These are phyloP conservation scores for Cyclophora punctaria DNA, from an alignment of 2,888 invertebrate genomes.

Conservation along the genomic window DNA sequence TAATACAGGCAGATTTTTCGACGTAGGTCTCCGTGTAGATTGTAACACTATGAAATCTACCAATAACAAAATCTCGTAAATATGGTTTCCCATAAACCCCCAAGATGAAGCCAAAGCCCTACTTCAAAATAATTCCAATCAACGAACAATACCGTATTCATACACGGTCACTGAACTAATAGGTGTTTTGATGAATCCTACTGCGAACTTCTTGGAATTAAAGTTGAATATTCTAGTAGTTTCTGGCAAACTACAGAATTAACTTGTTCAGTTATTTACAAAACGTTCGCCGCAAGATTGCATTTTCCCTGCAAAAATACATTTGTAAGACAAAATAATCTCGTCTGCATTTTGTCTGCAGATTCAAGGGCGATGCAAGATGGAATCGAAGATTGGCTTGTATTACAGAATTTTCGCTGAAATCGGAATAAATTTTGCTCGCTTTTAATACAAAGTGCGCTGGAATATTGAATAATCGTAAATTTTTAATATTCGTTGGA, in stretches of 20 bases:
- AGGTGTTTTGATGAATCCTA: neutral
- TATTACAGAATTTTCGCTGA: slow-evolving; percentile 8
- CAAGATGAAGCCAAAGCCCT: no score
- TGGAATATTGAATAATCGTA: neutral
- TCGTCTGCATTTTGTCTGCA: slow-evolving; percentile 15
- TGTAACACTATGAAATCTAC: no score
- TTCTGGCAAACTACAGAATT: slow-evolving; percentile 9
- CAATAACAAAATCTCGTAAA: no score
- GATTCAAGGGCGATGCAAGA: slow-evolving; percentile 17
- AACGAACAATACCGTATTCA: no score
- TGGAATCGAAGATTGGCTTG: slow-evolving; percentile 24
- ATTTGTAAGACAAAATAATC: slow-evolving; percentile 21
- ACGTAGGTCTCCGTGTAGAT: no score
- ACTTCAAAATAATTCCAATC: no score
- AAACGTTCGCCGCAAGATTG: slow-evolving; percentile 20
- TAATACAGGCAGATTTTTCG: no score
- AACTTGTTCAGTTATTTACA: slow-evolving; percentile 18
- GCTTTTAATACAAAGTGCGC: neutral
- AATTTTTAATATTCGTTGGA: no score
- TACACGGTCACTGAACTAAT: no score
- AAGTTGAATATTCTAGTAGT: neutral
- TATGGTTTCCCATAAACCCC: no score
- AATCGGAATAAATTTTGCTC: neutral
- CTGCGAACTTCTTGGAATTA: neutral
- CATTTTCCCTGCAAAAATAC: slow-evolving; percentile 22